Evolutionary conservation across 2,113 vertebrate species (phyloP), one percentile per base, ranked within the genome.

Genomic region (Microtus ochrogaster): DNA sequence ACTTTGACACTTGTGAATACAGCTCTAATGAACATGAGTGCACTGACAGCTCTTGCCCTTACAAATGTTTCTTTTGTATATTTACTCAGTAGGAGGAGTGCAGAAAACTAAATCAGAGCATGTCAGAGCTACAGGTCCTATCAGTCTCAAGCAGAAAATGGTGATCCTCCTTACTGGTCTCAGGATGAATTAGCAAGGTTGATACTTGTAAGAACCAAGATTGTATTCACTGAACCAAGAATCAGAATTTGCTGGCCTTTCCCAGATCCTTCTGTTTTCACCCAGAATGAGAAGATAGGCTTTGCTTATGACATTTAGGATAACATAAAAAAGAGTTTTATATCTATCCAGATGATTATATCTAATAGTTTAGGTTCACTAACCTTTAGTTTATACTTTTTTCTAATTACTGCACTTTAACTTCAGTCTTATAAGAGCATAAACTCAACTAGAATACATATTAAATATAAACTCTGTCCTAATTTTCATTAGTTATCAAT

Each of bases 381-480:
- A 83, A 86, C 39, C 41, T 49, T 33, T 86, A 39, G 49, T 61
- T 85, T 39, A 61, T 82, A 41, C 6, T 82, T 84, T 81, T 84
- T 89, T 33, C 88, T 89, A 91, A 88, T 49, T n/a, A 47, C 28
- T 94, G 11, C 10, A 88, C 95, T 76, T 92, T 95, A 90, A 65
- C 17, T 33, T 55, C 21, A 65, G 49, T 33, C 65, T 39, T 92
- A 39, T 13, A 16, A 72, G 63, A 63, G 7, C 68, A 81, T 90
- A 78, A 19, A 74, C 77, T 93, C n/a, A 5, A 81, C 66, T 96
- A 82, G 86, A 92, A 55, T 10, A 72, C 2, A 84, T 12, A 0
- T 1, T 86, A 78, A 89, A 89, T 36, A 89, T 92, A 77, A 81
- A 47, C 3, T 79, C 66, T 47, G 39, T 92, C 44, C 7, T 96